Evolutionary conservation across 1,140 invertebrate species (phyloP).

Genomic region (Plutomurus gul): DNA sequence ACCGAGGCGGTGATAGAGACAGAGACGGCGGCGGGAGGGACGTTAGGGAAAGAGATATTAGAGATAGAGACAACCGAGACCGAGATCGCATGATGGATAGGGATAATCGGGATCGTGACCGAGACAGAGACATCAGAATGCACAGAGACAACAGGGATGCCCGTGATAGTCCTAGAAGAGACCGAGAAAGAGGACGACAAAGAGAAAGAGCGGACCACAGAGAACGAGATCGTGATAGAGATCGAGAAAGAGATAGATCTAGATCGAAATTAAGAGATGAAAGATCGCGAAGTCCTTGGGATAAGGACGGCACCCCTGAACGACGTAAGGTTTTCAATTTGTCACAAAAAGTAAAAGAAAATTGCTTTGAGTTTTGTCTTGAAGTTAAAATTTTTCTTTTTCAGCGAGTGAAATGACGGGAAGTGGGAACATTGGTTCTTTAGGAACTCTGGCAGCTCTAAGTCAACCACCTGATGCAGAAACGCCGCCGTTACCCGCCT

Average conservation of each 20-base stretch:
- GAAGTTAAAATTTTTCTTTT: not conserved
- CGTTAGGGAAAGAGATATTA: conserved; percentile 34
- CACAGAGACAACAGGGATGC: not conserved
- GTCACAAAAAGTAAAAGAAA: not conserved
- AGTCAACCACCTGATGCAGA: conserved; percentile 1
- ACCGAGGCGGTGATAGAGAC: conserved; percentile 34
- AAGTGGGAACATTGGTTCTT: conserved; percentile 55
- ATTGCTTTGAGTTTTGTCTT: not conserved
- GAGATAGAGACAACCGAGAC: conserved; percentile 13
- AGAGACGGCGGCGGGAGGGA: conserved; percentile 39
- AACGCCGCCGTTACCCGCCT: conserved; percentile 78
- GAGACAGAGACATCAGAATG: not conserved
- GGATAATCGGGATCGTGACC: not conserved
- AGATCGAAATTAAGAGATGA: conserved; percentile 45
- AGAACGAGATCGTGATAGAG: conserved; percentile 42
- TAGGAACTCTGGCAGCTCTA: conserved; percentile 18
- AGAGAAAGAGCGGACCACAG: conserved; percentile 29
- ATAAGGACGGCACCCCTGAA: conserved; percentile 57
- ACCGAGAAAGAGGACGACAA: conserved; percentile 17
- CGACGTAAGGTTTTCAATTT: conserved; percentile 56
- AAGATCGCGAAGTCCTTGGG: conserved; percentile 49
- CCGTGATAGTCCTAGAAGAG: not conserved
- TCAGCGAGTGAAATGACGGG: conserved; percentile 13
- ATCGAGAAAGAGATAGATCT: conserved; percentile 40
- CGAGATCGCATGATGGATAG: not conserved